These are phyloP conservation scores for Acanthiza pusilla DNA, from an alignment of 2,797 vertebrate genomes.

Conservation along the genomic window DNA sequence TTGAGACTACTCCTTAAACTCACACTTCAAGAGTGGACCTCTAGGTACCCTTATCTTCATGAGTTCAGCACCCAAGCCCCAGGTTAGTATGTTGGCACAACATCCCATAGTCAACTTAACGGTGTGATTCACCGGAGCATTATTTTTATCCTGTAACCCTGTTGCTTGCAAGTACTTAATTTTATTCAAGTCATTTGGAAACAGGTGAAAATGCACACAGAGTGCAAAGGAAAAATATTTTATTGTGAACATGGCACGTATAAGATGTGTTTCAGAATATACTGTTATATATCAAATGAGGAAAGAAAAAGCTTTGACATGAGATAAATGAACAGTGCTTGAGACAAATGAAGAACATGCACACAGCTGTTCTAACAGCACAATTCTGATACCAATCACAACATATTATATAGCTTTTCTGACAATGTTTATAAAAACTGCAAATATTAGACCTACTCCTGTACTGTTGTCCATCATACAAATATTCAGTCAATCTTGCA, in stretches of 20 bases:
- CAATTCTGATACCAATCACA: conserved; percentile 22
- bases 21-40: neutral
- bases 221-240: conserved; percentile 58
- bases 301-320: conserved; percentile 11
- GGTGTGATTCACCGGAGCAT: neutral
- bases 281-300: conserved; percentile 20
- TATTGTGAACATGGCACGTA: conserved; percentile 63
- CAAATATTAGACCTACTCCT: neutral
- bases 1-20: neutral
- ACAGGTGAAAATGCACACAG: neutral
- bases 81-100: neutral
- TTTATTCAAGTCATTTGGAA: neutral
- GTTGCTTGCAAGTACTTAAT: neutral
- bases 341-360: conserved; percentile 7
- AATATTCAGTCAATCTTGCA: neutral
- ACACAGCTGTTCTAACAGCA: conserved; percentile 33
- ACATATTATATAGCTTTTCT: conserved; percentile 21
- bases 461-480: neutral
- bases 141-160: neutral
- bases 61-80: neutral
- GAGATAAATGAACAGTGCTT: conserved; percentile 33
- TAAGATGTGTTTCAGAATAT: conserved; percentile 48
- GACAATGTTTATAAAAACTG: conserved; percentile 24
- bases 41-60: neutral
- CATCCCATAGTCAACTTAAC: neutral